Percentiles rank a stretch among this genome's conserved stretches.
Conservation (phyloP, 1,140 invertebrate genomes). For the Andrena cerasifolii region DNA sequence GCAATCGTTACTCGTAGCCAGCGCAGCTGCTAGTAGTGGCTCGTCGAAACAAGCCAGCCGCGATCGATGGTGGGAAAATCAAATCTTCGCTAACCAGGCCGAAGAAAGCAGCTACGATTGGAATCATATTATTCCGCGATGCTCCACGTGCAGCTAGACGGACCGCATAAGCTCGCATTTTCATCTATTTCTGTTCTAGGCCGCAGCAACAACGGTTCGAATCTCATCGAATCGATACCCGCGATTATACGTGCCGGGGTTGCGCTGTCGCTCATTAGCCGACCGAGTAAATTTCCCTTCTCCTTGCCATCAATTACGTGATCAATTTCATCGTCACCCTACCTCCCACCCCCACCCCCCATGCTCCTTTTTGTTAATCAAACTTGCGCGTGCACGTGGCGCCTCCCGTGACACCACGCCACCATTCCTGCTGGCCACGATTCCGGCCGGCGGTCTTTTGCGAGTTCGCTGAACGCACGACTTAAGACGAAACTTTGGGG, state of each 20-base stretch:
- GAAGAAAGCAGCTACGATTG: not conserved
- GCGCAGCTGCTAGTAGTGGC: too few relatives aligned
- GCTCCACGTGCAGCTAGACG: not conserved
- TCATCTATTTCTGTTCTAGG: constrained; percentile 72
- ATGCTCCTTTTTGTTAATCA: not conserved
- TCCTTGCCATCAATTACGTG: constrained; percentile 22
- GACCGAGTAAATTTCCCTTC: constrained; percentile 28
- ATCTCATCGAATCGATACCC: constrained; percentile 61
- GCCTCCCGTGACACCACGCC: too few relatives aligned
- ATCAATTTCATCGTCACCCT: not conserved
- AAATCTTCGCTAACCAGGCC: not conserved
- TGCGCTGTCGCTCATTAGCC: constrained; percentile 35
- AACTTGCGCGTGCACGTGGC: not conserved
- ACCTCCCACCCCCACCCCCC: too few relatives aligned
- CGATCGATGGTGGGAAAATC: constrained; percentile 1
- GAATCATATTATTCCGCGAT: constrained; percentile 13
- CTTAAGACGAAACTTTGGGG: too few relatives aligned
- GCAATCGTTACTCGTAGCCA: not conserved
- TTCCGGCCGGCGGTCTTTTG: too few relatives aligned
- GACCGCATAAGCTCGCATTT: constrained; percentile 41
- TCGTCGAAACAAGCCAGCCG: not conserved
- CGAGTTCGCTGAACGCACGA: too few relatives aligned
- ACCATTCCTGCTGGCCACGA: too few relatives aligned
- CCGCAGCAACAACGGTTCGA: constrained; percentile 61
- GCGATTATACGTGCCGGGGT: constrained; percentile 55